phyloP scores from a whole-genome alignment of 1,140 invertebrate species.

The Zaprionus vittiger region DNA sequence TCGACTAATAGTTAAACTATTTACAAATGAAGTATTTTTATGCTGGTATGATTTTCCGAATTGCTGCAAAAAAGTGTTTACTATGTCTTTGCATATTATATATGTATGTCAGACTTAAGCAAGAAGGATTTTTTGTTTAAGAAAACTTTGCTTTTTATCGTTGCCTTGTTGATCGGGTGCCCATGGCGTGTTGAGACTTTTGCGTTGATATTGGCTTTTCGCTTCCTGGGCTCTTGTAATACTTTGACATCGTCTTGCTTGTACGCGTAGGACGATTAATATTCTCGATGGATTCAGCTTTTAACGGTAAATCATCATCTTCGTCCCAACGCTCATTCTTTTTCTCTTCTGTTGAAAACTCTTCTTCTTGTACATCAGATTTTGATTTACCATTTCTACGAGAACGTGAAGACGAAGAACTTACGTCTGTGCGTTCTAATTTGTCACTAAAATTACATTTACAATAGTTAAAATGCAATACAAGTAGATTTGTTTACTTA shows the following conservation, averaged over 20 bases:
- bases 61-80: constrained; percentile 20
- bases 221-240: constrained; percentile 71
- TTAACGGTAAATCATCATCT: constrained; percentile 69
- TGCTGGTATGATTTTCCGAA: constrained; percentile 25
- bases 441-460: constrained; percentile 55
- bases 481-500: constrained; percentile 33
- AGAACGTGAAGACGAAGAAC: constrained; percentile 65
- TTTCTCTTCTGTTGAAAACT: constrained; percentile 55
- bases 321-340: constrained; percentile 66
- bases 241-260: constrained; percentile 80
- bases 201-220: constrained; percentile 34
- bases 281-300: constrained; percentile 44
- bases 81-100: constrained; percentile 50
- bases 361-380: constrained; percentile 45
- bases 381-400: constrained; percentile 60
- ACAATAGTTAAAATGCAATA: not conserved
- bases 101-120: constrained; percentile 26
- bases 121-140: not conserved
- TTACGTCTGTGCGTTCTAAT: constrained; percentile 63
- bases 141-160: constrained; percentile 37
- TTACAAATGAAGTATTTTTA: constrained; percentile 27
- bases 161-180: constrained; percentile 66
- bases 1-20: constrained; percentile 57
- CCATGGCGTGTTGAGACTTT: constrained; percentile 70
- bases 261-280: constrained; percentile 63